phyloP scores from a whole-genome alignment of 1,140 invertebrate genomes.

The Drosophila arawakana region DNA sequence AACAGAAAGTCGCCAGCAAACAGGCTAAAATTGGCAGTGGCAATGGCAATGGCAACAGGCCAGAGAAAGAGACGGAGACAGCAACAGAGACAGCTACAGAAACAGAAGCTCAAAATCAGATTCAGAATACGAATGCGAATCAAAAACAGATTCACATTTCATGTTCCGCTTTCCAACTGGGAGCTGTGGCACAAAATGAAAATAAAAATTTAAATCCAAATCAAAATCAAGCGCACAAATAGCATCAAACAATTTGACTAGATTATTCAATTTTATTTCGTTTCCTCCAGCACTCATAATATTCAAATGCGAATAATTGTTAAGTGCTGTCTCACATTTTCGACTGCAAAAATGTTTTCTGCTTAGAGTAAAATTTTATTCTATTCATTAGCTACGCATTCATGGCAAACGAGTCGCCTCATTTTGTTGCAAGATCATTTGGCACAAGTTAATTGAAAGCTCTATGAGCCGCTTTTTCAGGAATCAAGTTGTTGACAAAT shows the following conservation, averaged over 20 bases:
- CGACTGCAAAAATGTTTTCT: conserved; percentile 18
- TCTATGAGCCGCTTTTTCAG: conserved; percentile 4
- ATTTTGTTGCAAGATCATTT: conserved; percentile 18
- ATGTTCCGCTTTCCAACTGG: conserved; percentile 6
- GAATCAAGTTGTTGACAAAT: background rate
- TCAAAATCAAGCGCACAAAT: conserved; percentile 59
- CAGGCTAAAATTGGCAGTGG: conserved; percentile 16
- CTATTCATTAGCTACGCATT: conserved; percentile 54
- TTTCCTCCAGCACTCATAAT: conserved; percentile 6
- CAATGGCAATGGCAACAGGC: conserved; percentile 20
- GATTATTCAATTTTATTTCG: conserved; percentile 12
- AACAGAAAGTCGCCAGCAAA: conserved; percentile 58
- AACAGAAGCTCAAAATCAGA: background rate
- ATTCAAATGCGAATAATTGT: conserved; percentile 37
- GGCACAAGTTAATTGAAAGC: conserved; percentile 19
- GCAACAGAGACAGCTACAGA: background rate
- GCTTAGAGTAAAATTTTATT: background rate
- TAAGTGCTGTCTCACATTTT: conserved; percentile 31
- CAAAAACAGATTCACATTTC: background rate
- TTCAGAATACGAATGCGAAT: background rate
- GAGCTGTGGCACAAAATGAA: background rate
- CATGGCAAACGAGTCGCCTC: conserved; percentile 11
- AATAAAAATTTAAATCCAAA: background rate
- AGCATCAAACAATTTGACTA: conserved; percentile 66
- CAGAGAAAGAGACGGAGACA: conserved; percentile 1